Evolutionary conservation across 2,888 invertebrate genomes (phyloP).

Genomic region (Lithophane socia): DNA sequence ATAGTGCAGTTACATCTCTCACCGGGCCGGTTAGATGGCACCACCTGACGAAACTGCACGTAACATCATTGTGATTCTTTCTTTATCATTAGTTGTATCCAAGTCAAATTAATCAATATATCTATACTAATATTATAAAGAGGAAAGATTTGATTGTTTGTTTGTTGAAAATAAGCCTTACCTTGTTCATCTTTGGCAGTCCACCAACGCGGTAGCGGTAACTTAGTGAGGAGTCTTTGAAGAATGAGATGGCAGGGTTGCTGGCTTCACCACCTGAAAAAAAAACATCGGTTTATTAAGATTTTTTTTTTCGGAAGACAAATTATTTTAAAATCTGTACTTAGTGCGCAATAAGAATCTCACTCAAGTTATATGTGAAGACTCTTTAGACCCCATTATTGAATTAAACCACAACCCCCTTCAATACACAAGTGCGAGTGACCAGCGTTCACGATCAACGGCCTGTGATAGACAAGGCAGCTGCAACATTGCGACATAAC

Average conservation of each 20-base stretch:
- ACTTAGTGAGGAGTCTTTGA: background rate
- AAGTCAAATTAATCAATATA: background rate
- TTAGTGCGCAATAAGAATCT: background rate
- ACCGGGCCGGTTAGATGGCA: conserved; percentile 13
- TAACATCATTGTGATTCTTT: background rate
- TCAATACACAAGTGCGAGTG: no score
- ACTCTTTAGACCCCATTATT: background rate
- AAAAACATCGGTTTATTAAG: background rate
- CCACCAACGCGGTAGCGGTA: background rate
- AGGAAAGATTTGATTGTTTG: no score
- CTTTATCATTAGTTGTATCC: background rate
- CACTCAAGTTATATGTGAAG: background rate
- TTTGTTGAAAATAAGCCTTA: background rate
- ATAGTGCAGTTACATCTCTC: background rate
- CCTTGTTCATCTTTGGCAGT: background rate
- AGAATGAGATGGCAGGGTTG: background rate
- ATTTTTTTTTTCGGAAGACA: no score
- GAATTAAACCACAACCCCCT: no score
- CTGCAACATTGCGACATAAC: no score
- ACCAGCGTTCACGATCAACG: no score
- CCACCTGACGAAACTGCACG: background rate
- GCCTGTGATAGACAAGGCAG: no score
- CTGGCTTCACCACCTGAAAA: background rate
- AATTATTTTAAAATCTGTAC: background rate
- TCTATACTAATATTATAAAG: no score